Base-by-base conservation (phyloP, 1,140 invertebrate genomes). In the Drosophila sp. region DNA sequence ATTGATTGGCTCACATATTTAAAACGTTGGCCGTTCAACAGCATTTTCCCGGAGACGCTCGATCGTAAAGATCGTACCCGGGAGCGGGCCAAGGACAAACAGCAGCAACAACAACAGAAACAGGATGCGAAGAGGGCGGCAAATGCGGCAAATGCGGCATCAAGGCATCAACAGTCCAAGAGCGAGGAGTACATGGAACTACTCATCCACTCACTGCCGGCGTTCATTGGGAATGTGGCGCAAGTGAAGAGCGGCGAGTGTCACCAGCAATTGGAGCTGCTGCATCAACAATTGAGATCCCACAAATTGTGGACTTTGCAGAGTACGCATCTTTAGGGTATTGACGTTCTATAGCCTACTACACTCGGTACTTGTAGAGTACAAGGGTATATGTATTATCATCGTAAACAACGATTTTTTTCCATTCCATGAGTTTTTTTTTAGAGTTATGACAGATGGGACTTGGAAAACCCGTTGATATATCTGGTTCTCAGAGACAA, bases 291-390 rank as follows among this genome's bases (percentile, higher is more conserved):
- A 90, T 91, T 95, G 72, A 93, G 94, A 34, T 94, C 94, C 27
- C 93, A 94, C 50, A 95, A 95, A 92, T 76, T 95, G 53, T 95
- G 95, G 95, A 94, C 94, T 46, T 90, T 95, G 69, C 94, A 95
- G 92, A 95, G 95, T 95, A 92, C 94, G 94, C 0, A 7, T 16
- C 5, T 18, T 16, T 9, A 4, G 13, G 46, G n/a, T 6, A 0
- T 29, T 29, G 27, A 29, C 27, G 6, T 7, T 29, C 27, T 29
- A 2, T 29, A 0, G 4, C 27, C 6, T 29, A 2, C 0, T 29
- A 0, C 6, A 29, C 27, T 6, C 27, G 27, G 1, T 7, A 29
- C 27, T 29, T 5, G 4, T 5, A 5, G 27, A 29, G 4, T 7
- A 29, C 27, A 29, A 29, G 27, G 4, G 4, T 29, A 6, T 29